Base-by-base conservation (phyloP, 2,113 vertebrate species). In the Pseudorasbora parva region DNA sequence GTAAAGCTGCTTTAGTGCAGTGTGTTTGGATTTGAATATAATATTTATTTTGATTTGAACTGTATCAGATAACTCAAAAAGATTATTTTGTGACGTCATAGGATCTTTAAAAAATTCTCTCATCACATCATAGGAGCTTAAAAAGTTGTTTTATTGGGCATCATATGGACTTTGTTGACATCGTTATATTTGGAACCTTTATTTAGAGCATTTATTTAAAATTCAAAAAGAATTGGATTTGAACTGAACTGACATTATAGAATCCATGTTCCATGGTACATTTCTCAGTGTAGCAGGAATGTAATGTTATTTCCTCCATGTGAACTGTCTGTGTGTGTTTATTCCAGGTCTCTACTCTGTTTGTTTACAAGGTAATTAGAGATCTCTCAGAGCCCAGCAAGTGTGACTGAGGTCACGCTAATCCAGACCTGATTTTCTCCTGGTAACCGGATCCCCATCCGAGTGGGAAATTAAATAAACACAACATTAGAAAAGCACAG, bases 291-390 rank as follows among this genome's bases (percentile, higher is more conserved):
- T 56, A 21, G 9, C 51, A 30, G 41, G 11, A 51, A 5, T 59
- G 21, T 77, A 37, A 9, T 41, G 74, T 77, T 37, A 77, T 57
- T 77, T 59, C 12, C 30, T 59, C 51, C 51, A 11, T 77, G 11
- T 59, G 33, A 37, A 41, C 33, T 41, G 64, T 41, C 37, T 59
- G 27, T 25, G 15, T 33, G 2, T 90, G 88, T 90, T 87, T 82
- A 85, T 90, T 88, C 82, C 87, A 85, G 82, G 84, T 80, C 85
- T 88, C 59, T 84, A 82, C 72, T 84, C 14, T 90, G 81, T 83
- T 71, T 88, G 91, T 93, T 92, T 84, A 83, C 84, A 69, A 87
- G 89, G 90, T 92, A 91, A 92, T 93, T 89, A 91, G 87, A 92
- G 89, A 75, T 74, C 72, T 71, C 89, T 85, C 84, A 85, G 81